A percentile compares a stretch with the other conserved stretches of the same genome.
These are phyloP conservation scores for Scomber colias DNA, from an alignment of 2,113 vertebrate genomes.

Conservation along the genomic window DNA sequence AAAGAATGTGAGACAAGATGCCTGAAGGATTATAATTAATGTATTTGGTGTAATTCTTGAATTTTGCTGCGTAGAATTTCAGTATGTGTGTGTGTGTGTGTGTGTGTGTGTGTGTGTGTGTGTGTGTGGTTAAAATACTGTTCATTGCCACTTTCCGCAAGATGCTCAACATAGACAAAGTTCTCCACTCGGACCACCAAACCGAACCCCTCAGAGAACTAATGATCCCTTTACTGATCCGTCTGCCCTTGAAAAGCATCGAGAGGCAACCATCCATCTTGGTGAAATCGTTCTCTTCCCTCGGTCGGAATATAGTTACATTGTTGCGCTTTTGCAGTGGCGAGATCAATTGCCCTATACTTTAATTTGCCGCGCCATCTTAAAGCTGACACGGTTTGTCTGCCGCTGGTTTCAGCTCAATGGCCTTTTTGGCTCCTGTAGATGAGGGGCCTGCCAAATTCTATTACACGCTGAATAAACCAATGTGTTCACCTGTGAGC, in stretches of 20 bases:
- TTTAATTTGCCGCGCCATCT: constrained; percentile 63
- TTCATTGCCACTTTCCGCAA: not conserved
- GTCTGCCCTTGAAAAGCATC: constrained; percentile 61
- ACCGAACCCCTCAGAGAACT: constrained; percentile 25
- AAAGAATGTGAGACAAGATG: not conserved
- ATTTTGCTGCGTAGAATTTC: not conserved
- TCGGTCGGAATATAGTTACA: constrained; percentile 27
- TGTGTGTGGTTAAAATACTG: not conserved
- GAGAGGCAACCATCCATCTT: constrained; percentile 41
- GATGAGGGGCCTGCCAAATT: constrained; percentile 64
- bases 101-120: no score
- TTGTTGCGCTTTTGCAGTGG: constrained; percentile 36
- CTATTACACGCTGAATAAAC: constrained; percentile 76
- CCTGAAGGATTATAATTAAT: not conserved
- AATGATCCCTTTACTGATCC: constrained; percentile 43
- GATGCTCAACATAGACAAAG: constrained; percentile 15
- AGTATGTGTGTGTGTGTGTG: not conserved
- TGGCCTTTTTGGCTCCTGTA: constrained; percentile 60
- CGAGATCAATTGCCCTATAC: constrained; percentile 49
- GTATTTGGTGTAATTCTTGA: not conserved
- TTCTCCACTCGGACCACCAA: constrained; percentile 36
- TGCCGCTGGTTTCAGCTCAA: constrained; percentile 56
- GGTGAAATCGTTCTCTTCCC: constrained; percentile 28
- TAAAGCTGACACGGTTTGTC: constrained; percentile 58
- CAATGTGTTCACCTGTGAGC: constrained; percentile 67